Evolutionary conservation across 2,113 vertebrate genomes (phyloP), one percentile per base, ranked within the genome.

Genomic region (Myocastor coypus): DNA sequence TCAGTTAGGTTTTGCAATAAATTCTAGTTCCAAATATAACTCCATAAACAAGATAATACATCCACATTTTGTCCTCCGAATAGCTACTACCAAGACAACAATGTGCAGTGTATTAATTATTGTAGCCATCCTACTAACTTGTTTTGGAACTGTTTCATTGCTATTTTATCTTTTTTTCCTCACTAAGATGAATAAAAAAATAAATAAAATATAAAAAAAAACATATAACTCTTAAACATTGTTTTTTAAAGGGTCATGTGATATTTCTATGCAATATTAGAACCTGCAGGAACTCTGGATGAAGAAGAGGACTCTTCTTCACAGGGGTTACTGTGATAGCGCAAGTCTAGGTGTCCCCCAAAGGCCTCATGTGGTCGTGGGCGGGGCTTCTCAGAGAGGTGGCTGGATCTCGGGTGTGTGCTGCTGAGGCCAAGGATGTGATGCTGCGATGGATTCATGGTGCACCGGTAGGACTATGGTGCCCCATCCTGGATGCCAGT

Each of bases 191-290:
- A 46, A 46, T 46, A 46, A 46, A 46, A 46, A 46, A 4, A 46
- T 46, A 46, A 46, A 8, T 46, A 46, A 46, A 46, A 46, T 46
- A 46, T 46, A 46, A 46, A 46, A 46, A 46, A n/a, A 55, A 90
- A 83, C 89, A 64, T 84, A 22, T 59, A 94, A 71, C 66, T 80
- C 81, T 93, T 50, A 82, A 91, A 78, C 11, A 12, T 87, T 89
- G 46, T 93, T 92, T 91, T 94, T 89, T 42, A 94, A 96, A 84
- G 46, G 46, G 73, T 83, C 22, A 64, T 69, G n/a, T 73, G 61
- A 75, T 89, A 84, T 87, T 81, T 92, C 26, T 61, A 78, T 17
- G 84, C 87, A 93, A 75, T 64, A 64, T 3, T 59, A 85, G 80
- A 81, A 64, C 71, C 81, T 75, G 9, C 32, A 87, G 85, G 42